Evolutionary conservation across 2,797 vertebrate genomes (phyloP).

Genomic region (Sphenodon punctatus): DNA sequence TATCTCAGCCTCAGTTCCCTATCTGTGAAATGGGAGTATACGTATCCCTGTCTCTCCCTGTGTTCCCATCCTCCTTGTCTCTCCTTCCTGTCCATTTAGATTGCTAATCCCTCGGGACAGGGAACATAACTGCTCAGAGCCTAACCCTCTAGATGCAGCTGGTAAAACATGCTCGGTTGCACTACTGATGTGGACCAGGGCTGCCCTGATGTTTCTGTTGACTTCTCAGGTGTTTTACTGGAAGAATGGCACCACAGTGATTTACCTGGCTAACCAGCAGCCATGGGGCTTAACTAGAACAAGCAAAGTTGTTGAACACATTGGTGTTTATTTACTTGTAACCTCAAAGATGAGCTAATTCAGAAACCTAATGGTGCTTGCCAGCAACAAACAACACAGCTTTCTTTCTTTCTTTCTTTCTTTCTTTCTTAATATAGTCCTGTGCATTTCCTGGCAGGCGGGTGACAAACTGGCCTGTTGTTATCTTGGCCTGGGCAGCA

Average conservation of each 20-base stretch:
- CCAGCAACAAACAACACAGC: neutral
- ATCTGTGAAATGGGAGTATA: too few relatives aligned
- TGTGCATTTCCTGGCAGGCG: fast-evolving
- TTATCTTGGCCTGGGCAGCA: fast-evolving
- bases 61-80: too few relatives aligned
- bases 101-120: neutral
- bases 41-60: too few relatives aligned
- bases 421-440: too few relatives aligned
- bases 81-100: too few relatives aligned
- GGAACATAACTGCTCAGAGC: too few relatives aligned
- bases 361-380: neutral
- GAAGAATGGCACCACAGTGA: neutral
- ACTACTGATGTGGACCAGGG: fast-evolving
- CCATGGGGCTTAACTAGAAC: neutral
- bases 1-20: too few relatives aligned
- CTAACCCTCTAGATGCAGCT: neutral
- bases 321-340: constrained; percentile 27
- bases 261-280: fast-evolving
- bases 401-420: constrained; percentile 16
- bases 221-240: neutral
- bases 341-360: constrained; percentile 12
- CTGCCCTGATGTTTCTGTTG: neutral
- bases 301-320: constrained; percentile 37
- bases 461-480: neutral
- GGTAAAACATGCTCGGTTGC: neutral